These are phyloP conservation scores for Diplodus sargus DNA, from an alignment of 2,797 vertebrate genomes.

Conservation along the genomic window DNA sequence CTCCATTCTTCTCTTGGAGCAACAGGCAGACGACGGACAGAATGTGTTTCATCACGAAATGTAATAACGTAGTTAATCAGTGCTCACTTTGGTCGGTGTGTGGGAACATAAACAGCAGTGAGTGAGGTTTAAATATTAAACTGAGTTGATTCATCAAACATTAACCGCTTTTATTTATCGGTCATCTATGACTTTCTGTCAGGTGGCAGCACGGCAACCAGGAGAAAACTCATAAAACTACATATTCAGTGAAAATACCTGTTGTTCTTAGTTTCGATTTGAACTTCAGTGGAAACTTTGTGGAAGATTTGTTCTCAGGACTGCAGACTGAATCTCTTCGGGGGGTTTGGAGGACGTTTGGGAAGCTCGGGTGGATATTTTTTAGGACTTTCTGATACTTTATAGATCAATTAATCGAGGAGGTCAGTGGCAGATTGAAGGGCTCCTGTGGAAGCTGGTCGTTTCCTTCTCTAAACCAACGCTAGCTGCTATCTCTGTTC, in stretches of 20 bases:
- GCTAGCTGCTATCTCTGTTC: no score
- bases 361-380: not conserved
- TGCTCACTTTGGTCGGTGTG: conserved; percentile 13
- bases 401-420: no score
- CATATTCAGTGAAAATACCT: no score
- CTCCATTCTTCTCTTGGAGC: conserved; percentile 4
- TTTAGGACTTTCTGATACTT: not conserved
- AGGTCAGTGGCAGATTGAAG: not conserved
- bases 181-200: not conserved
- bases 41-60: conserved; percentile 1
- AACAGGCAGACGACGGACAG: conserved; percentile 15
- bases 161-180: conserved; percentile 7
- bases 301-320: no score
- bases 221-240: no score
- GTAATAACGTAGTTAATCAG: conserved; percentile 21
- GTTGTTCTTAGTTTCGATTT: not conserved
- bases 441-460: no score
- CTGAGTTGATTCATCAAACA: not conserved
- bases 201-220: no score
- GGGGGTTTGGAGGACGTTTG: not conserved
- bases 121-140: not conserved
- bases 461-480: no score
- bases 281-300: not conserved
- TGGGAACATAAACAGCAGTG: not conserved
- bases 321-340: not conserved